Percentiles rank a stretch among this genome's conserved stretches.
Evolutionary conservation across 2,888 invertebrate species (phyloP).

Genomic region (Ptilodon capucinus): DNA sequence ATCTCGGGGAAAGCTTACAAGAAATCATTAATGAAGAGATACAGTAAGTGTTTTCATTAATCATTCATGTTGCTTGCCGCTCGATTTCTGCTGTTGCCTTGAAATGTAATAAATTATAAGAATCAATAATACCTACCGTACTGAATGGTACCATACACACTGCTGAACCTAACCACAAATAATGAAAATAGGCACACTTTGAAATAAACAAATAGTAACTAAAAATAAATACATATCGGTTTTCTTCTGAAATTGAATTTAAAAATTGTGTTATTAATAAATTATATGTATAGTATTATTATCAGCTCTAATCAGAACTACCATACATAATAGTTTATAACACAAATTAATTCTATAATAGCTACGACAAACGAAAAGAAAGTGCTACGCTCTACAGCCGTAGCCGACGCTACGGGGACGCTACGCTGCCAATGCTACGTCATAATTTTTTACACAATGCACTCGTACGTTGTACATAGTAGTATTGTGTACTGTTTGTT

Average conservation of each 20-base stretch:
- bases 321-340: neutral
- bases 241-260: neutral
- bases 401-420: slow-evolving; percentile 18
- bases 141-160: too few relatives aligned
- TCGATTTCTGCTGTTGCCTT: neutral
- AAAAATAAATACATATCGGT: neutral
- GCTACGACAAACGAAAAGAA: slow-evolving; percentile 26
- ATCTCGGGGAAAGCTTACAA: slow-evolving; percentile 88
- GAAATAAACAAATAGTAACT: neutral
- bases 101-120: neutral
- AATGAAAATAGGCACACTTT: neutral
- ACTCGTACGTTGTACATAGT: slow-evolving; percentile 4
- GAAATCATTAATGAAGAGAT: slow-evolving; percentile 96
- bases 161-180: too few relatives aligned
- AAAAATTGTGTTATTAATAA: neutral
- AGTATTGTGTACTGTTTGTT: slow-evolving; percentile 8
- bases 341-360: neutral
- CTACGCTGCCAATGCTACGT: slow-evolving; percentile 24
- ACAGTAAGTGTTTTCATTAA: slow-evolving; percentile 88
- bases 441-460: slow-evolving; percentile 7
- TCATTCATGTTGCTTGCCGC: slow-evolving; percentile 1
- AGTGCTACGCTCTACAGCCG: slow-evolving; percentile 35
- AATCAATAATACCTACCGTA: too few relatives aligned
- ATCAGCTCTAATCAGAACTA: neutral
- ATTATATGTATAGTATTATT: neutral